Base-by-base conservation (phyloP, 2,888 invertebrate species). In the Octonoba sinensis region DNA sequence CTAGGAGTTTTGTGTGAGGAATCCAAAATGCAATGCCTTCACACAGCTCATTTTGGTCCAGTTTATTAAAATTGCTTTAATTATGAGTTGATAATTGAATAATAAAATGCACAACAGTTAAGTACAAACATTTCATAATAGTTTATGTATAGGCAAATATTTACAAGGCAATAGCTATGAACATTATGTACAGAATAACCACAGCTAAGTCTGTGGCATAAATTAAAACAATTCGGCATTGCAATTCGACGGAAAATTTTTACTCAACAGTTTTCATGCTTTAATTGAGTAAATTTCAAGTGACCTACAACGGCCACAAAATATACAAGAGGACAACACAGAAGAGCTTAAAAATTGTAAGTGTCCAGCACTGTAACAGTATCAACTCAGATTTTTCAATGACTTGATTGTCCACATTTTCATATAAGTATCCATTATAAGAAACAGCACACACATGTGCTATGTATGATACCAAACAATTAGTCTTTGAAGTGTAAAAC, bases 171-270 rank as follows among this genome's bases (percentile, higher is more conserved):
- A 46, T 65, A 70, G 60, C 76, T 77, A 77, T 73, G 62, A 81
- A 81, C 79, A 81, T 44, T 81, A 81, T 81, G 36, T 81, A 81
- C 79, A 81, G 60, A 74, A 69, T 60, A 60, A 62, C 73, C 73
- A 73, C 79, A 81, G 79, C 73, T 74, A 81, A n/a, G 62, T 57
- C 79, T 81, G 79, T 60, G 56, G 69, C 60, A 81, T 81, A 73
- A 73, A 73, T 81, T 81, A 81, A 81, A 81, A 81, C 73, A 81
- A 81, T 81, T 81, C 79, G 79, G 79, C 73, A 81, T 81, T 81
- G 67, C 73, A 73, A 67, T 81, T 81, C 79, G 79, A 81, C 79
- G 79, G 79, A 81, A 81, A 73, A 69, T 81, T n/a, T 67, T 81
- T 73, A 81, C 79, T 81, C 79, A 56, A 60, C 65, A 71, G 65